These are phyloP conservation scores for Cromileptes altivelis DNA, from an alignment of 2,113 vertebrate genomes.

Conservation along the genomic window DNA sequence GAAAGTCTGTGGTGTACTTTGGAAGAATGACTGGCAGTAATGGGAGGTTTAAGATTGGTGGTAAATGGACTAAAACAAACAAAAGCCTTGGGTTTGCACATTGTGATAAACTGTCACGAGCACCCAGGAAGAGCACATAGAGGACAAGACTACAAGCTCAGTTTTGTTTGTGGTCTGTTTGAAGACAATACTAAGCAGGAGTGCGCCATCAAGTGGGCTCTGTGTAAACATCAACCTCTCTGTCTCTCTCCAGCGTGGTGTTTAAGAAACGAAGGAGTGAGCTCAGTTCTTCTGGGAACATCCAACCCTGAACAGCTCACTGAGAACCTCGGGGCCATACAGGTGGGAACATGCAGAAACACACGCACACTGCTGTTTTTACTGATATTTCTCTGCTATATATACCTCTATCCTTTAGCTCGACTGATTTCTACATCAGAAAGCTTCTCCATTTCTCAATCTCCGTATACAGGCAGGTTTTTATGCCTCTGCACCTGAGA, in stretches of 20 bases:
- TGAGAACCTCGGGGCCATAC: slow-evolving; percentile 98
- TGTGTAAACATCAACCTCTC: slow-evolving; percentile 7
- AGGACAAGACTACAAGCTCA: not conserved
- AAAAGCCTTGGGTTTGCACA: not conserved
- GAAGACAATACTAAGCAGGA: slow-evolving; percentile 4
- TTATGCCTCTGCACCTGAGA: too few species aligned
- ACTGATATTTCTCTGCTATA: not conserved
- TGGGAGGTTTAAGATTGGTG: not conserved
- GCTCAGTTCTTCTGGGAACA: slow-evolving; percentile 96
- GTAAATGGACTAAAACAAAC: not conserved
- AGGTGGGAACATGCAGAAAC: slow-evolving; percentile 83
- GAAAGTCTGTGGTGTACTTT: not conserved
- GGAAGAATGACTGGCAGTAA: not conserved
- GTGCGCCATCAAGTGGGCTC: slow-evolving; percentile 22
- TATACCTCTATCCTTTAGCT: not conserved
- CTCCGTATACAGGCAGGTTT: not conserved
- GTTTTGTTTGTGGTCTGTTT: not conserved
- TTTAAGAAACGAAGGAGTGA: slow-evolving; percentile 96
- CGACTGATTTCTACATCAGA: slow-evolving; percentile 4
- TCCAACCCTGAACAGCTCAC: slow-evolving; percentile 97
- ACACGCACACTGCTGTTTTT: not conserved
- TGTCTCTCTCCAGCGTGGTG: slow-evolving; percentile 90
- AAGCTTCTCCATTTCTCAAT: not conserved
- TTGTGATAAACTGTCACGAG: not conserved
- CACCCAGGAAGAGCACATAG: not conserved